Percentiles rank a stretch among this genome's conserved stretches.
Conservation (phyloP, 2,888 invertebrate species). For the Stenolophus ochropezus region DNA sequence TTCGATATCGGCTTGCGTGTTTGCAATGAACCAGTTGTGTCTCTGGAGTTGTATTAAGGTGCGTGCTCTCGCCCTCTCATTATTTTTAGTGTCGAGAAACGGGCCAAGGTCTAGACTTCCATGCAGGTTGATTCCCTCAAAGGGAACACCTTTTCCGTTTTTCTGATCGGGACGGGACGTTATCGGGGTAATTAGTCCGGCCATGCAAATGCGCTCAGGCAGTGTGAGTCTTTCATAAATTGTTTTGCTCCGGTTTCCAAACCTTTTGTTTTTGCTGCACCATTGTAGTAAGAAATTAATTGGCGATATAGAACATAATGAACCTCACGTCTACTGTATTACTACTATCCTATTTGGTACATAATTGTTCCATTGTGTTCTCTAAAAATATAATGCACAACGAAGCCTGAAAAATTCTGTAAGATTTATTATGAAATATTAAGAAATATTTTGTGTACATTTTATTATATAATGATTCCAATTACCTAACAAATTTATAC, state of each 20-base stretch:
- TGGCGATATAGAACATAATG: not conserved
- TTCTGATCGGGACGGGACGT: slow-evolving; percentile 8
- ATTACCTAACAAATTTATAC: too few species aligned
- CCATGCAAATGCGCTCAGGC: slow-evolving; percentile 17
- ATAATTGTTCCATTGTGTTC: too few species aligned
- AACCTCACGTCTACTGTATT: not conserved
- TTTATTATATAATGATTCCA: too few species aligned
- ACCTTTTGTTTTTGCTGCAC: not conserved
- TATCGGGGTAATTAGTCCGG: slow-evolving; percentile 24
- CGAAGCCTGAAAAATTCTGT: too few species aligned
- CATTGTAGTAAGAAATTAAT: slow-evolving; percentile 2
- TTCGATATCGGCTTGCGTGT: slow-evolving; percentile 20
- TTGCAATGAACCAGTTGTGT: not conserved
- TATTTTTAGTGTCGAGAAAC: slow-evolving; percentile 45
- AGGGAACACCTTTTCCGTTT: slow-evolving; percentile 51
- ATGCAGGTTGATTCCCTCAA: slow-evolving; percentile 20
- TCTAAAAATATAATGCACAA: too few species aligned
- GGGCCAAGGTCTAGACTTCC: slow-evolving; percentile 37
- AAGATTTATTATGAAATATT: too few species aligned
- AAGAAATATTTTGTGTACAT: too few species aligned
- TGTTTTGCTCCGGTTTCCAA: not conserved
- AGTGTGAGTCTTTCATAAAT: slow-evolving; percentile 4
- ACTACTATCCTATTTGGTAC: not conserved
- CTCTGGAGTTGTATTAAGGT: not conserved
- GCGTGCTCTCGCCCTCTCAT: slow-evolving; percentile 14